Base-by-base conservation (phyloP, 1,140 invertebrate species). In the Uloborus diversus region DNA sequence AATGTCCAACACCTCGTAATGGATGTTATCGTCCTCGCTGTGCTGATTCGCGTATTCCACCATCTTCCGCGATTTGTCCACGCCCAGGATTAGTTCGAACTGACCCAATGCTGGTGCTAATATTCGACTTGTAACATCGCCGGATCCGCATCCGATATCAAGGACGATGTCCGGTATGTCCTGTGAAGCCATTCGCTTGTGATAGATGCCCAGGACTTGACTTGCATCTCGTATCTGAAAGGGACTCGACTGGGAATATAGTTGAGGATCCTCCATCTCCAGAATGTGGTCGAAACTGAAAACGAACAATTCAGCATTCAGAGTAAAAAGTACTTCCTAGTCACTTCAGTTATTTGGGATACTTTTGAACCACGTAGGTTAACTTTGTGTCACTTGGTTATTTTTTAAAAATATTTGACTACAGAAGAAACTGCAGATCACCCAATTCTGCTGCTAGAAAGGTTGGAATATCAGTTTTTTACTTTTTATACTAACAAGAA, bases 111-210 rank as follows among this genome's bases (percentile, higher is more conserved):
- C 30, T 0, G 91, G 91, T 57, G 91, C 85, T 11, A 95, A 86
- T n/a, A 94, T 85, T 27, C 91, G 88, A 14, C 89, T 88, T 0
- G 92, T 93, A 5, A 94, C 90, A 81, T 91, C 89, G 0, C 93
- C 94, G 20, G 93, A 91, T 0, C 93, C 94, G 65, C 92, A 94
- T 1, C 94, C 94, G 17, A 95, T 89, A 83, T 96, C 94, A 71
- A 95, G 86, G 1, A 93, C 86, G 51, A 87, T 88, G 33, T 90
- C 88, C 3, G 86, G 86, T 2, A 88, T 88, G 3, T 64, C 57
- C 3, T 30, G 7, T 30, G 87, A 86, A 4, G 85, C 83, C 17
- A 92, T 88, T 49, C 88, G 86, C 3, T 86, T 86, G 2, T 88
- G 85, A 83, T 90, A 93, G 83, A 92, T 90, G 33, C 92, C 88